Percentiles rank a stretch among this genome's conserved stretches.
Evolutionary conservation across 2,113 vertebrate species (phyloP).

Genomic region (Ardeotis arabs): DNA sequence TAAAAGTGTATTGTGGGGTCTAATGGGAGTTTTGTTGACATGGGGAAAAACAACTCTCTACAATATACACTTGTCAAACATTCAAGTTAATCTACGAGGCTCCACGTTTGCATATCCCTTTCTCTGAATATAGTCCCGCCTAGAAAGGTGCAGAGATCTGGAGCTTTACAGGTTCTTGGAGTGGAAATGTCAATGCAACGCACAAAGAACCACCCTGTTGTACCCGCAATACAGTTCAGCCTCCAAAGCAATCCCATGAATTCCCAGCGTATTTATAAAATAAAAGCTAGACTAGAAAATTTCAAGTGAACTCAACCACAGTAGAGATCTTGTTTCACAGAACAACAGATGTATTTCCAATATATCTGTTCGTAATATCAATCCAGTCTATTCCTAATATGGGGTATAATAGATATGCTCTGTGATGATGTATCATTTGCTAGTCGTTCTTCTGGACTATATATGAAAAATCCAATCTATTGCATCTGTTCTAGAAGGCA

Average conservation of each 20-base stretch:
- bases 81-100: neutral
- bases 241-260: neutral
- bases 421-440: neutral
- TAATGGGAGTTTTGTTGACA: neutral
- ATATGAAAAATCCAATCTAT: neutral
- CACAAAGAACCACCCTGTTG: neutral
- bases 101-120: neutral
- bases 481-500: neutral
- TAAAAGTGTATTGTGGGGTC: neutral
- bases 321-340: neutral
- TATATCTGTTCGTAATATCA: neutral
- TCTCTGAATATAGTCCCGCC: neutral
- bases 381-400: neutral
- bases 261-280: neutral
- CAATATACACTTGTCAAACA: neutral
- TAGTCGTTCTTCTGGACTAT: neutral
- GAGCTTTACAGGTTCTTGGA: neutral
- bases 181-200: neutral
- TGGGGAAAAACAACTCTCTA: neutral
- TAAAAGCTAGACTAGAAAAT: neutral
- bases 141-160: neutral
- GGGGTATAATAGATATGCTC: neutral
- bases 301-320: neutral
- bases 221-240: accelerated
- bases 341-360: neutral